phyloP scores from a whole-genome alignment of 2,797 vertebrate species.

The Apogon hyalosoma region DNA sequence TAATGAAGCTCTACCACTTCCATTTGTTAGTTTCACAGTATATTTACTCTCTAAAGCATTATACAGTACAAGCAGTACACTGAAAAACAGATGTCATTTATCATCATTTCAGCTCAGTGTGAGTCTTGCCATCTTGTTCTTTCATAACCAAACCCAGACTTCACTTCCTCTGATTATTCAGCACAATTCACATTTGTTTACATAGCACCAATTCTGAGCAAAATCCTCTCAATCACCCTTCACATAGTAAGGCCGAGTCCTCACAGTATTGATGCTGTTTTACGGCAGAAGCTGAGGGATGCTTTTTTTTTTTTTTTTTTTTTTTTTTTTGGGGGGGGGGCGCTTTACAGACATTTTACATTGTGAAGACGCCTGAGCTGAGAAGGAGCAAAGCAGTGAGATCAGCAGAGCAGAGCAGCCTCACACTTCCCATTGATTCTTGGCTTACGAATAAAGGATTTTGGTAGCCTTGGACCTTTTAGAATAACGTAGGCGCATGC shows the following conservation, averaged over 20 bases:
- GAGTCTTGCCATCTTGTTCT: neutral
- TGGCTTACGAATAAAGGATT: conserved; percentile 29
- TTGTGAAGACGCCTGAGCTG: conserved; percentile 44
- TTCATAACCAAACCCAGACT: conserved; percentile 1
- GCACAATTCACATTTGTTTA: no score
- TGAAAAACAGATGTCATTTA: neutral
- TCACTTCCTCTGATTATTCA: neutral
- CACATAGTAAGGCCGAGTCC: no score
- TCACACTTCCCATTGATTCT: conserved; percentile 39
- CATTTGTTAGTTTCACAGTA: neutral
- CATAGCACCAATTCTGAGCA: no score
- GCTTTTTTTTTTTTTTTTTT: conserved; percentile 30
- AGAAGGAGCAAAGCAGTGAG: conserved; percentile 26
- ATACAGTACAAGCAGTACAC: neutral
- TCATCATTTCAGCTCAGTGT: neutral
- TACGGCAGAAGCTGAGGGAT: conserved; percentile 21
- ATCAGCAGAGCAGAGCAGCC: conserved; percentile 29
- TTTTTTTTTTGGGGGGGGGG: no score
- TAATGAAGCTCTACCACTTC: neutral
- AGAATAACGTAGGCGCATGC: conserved; percentile 3
- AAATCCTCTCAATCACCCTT: no score
- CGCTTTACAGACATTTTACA: neutral
- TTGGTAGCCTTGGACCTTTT: conserved; percentile 8
- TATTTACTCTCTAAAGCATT: neutral
- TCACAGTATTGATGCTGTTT: conserved; percentile 7